These are phyloP conservation scores for Abrostola triplasia DNA, from an alignment of 2,888 invertebrate genomes.

Conservation along the genomic window DNA sequence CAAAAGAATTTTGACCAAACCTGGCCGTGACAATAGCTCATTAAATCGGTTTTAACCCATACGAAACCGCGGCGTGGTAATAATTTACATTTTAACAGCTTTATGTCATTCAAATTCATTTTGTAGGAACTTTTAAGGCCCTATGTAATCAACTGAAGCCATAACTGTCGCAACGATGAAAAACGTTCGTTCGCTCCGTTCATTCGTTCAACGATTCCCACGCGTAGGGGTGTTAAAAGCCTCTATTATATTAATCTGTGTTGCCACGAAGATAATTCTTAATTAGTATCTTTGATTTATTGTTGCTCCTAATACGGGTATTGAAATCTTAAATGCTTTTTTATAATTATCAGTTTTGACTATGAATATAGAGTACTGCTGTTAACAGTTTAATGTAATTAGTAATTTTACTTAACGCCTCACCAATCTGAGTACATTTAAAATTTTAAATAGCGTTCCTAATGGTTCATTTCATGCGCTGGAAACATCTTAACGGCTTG, in stretches of 20 bases:
- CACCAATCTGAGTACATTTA: conserved; percentile 27
- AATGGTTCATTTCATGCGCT: conserved; percentile 39
- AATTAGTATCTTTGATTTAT: conserved; percentile 64
- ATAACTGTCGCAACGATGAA: conserved; percentile 71
- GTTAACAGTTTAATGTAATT: conserved; percentile 23
- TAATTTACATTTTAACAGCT: conserved; percentile 51
- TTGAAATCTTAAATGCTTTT: conserved; percentile 22
- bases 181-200: conserved; percentile 61
- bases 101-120: conserved; percentile 50
- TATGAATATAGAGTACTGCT: conserved; percentile 6
- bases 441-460: conserved; percentile 35
- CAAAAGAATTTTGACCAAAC: conserved; percentile 24
- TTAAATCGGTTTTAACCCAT: conserved; percentile 39
- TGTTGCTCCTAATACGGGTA: conserved; percentile 25
- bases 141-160: conserved; percentile 65
- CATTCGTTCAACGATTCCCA: conserved; percentile 65
- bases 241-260: conserved; percentile 67
- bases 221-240: conserved; percentile 66
- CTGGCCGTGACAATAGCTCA: conserved; percentile 35
- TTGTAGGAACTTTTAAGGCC: conserved; percentile 53
- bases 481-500: conserved; percentile 28
- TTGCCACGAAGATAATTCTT: conserved; percentile 60
- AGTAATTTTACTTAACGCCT: conserved; percentile 20
- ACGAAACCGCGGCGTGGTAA: conserved; percentile 24
- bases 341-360: conserved; percentile 12